These are phyloP conservation scores for Trogon surrucura DNA, from an alignment of 2,113 vertebrate genomes.

Conservation along the genomic window DNA sequence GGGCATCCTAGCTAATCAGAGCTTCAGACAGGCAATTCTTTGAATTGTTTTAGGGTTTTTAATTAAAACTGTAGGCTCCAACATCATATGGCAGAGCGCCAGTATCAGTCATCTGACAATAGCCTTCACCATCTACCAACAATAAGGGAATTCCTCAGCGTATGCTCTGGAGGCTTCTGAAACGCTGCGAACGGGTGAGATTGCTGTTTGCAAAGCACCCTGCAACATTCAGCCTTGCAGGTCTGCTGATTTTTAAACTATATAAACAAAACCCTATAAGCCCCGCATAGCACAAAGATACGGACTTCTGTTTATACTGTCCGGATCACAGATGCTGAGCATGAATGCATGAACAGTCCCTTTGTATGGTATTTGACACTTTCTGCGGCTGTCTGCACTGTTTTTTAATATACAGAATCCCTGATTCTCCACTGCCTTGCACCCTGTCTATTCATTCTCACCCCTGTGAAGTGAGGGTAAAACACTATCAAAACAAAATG, in stretches of 20 bases:
- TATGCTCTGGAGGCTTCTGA: background rate
- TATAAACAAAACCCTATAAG: slow-evolving; percentile 38
- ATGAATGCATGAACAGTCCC: slow-evolving; percentile 51
- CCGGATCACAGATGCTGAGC: slow-evolving; percentile 60
- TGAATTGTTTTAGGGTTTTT: slow-evolving; percentile 40
- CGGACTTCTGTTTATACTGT: slow-evolving; percentile 43
- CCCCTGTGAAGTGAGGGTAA: slow-evolving; percentile 69
- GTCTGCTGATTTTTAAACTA: slow-evolving; percentile 50
- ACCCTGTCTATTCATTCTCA: slow-evolving; percentile 71
- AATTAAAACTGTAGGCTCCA: slow-evolving; percentile 22
- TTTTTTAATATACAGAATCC: slow-evolving; percentile 58
- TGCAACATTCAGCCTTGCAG: slow-evolving; percentile 31
- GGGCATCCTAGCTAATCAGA: slow-evolving; percentile 4
- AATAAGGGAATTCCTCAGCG: slow-evolving; percentile 22
- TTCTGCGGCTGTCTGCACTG: slow-evolving; percentile 35
- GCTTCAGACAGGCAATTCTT: slow-evolving; percentile 32
- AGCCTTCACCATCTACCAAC: slow-evolving; percentile 1
- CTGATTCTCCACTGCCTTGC: slow-evolving; percentile 68
- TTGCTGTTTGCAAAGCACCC: slow-evolving; percentile 42
- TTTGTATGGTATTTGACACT: slow-evolving; percentile 56
- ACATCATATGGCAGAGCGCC: slow-evolving; percentile 24
- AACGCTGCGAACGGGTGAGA: background rate
- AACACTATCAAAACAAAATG: slow-evolving; percentile 67
- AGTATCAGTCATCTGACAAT: slow-evolving; percentile 31
- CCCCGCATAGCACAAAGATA: background rate